Percentiles rank a stretch among this genome's conserved stretches.
phyloP scores from a whole-genome alignment of 2,888 invertebrate genomes.

The Rotaria magnacalcarata region DNA sequence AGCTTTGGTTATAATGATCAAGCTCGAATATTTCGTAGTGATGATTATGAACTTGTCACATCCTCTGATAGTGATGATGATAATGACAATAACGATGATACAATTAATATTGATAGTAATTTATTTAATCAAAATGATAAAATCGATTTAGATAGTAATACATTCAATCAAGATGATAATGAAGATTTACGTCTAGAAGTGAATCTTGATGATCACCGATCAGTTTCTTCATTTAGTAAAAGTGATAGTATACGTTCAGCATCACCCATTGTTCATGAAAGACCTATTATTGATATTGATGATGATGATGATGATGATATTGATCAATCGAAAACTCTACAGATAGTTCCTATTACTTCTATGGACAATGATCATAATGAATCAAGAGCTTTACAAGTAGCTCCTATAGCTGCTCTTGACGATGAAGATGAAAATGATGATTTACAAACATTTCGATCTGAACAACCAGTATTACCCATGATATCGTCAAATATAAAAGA shows the following conservation, averaged over 20 bases:
- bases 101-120: not conserved
- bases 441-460: not conserved
- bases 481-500: not conserved
- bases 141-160: too few species aligned
- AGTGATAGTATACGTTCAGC: not conserved
- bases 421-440: not conserved
- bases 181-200: not conserved
- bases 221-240: not conserved
- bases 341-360: not conserved
- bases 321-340: too few species aligned
- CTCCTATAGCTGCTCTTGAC: not conserved
- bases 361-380: not conserved
- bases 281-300: not conserved
- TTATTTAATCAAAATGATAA: not conserved
- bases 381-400: not conserved
- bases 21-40: not conserved
- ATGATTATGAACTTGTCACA: not conserved
- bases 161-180: not conserved
- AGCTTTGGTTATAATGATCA: constrained; percentile 20
- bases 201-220: constrained; percentile 4
- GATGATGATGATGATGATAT: not conserved
- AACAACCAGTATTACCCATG: not conserved
- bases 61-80: not conserved
- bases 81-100: not conserved
- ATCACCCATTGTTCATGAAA: not conserved